Percentiles rank a stretch among this genome's conserved stretches.
phyloP scores from a whole-genome alignment of 2,797 vertebrate species.

The Hydrophis major region DNA sequence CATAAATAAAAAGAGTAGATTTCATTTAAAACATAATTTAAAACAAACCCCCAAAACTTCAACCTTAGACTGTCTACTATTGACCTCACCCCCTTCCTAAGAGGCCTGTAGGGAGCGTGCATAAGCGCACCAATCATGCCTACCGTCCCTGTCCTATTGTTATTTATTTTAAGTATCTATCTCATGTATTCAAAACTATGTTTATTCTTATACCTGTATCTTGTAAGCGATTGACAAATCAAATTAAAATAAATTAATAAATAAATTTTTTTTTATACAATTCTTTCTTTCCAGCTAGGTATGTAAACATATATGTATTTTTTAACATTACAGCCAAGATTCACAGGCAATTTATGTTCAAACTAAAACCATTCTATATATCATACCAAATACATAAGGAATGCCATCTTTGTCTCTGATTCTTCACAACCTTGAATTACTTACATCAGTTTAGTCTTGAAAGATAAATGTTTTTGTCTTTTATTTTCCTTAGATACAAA shows the following conservation, averaged over 20 bases:
- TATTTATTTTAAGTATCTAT: too few species aligned
- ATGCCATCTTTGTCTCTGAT: background rate
- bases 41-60: too few species aligned
- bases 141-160: too few species aligned
- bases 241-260: too few species aligned
- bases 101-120: too few species aligned
- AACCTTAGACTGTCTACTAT: too few species aligned
- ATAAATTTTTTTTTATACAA: background rate
- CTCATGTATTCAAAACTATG: too few species aligned
- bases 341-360: background rate
- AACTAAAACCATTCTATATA: background rate
- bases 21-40: background rate
- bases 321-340: background rate
- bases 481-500: constrained; percentile 79
- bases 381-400: background rate
- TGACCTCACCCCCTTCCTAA: too few species aligned
- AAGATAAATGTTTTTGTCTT: background rate
- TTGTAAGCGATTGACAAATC: too few species aligned
- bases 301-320: background rate
- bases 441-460: constrained; percentile 42
- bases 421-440: constrained; percentile 24
- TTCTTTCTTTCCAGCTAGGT: background rate
- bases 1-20: background rate
- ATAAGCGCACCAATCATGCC: too few species aligned
- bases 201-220: too few species aligned